Percentiles rank a stretch among this genome's conserved stretches.
These are phyloP conservation scores for Spizaetus ornatus DNA, from an alignment of 2,113 vertebrate species.

Conservation along the genomic window DNA sequence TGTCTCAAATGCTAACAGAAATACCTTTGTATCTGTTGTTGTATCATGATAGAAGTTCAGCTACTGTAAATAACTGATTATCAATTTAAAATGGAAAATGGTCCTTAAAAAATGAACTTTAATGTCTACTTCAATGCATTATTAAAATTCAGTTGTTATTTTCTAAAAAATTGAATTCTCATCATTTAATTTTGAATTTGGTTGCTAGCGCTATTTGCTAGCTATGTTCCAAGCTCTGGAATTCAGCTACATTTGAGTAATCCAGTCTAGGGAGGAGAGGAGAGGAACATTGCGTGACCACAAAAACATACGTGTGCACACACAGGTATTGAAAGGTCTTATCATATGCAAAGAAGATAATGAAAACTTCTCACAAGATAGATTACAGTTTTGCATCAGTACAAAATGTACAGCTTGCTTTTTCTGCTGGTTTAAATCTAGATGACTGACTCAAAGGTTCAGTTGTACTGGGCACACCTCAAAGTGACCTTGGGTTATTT, in stretches of 20 bases:
- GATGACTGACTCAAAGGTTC: neutral
- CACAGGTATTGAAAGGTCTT: neutral
- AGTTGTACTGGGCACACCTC: neutral
- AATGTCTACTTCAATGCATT: neutral
- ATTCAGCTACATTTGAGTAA: neutral
- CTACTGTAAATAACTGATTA: neutral
- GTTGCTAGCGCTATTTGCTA: neutral
- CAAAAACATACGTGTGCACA: neutral
- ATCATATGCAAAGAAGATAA: neutral
- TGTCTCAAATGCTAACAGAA: neutral
- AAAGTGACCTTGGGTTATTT: neutral
- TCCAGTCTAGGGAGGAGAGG: neutral
- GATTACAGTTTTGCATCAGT: neutral
- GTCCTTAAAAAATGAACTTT: neutral
- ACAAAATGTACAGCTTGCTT: neutral
- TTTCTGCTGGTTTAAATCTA: neutral
- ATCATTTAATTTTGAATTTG: neutral
- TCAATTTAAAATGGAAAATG: neutral
- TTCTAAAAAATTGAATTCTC: neutral
- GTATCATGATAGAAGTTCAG: neutral
- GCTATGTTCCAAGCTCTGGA: neutral
- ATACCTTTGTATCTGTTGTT: neutral
- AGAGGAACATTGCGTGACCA: neutral
- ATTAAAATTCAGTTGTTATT: neutral
- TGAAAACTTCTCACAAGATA: neutral